These are phyloP conservation scores for Melanotaenia nigrans DNA, from an alignment of 2,797 vertebrate genomes.

Conservation along the genomic window DNA sequence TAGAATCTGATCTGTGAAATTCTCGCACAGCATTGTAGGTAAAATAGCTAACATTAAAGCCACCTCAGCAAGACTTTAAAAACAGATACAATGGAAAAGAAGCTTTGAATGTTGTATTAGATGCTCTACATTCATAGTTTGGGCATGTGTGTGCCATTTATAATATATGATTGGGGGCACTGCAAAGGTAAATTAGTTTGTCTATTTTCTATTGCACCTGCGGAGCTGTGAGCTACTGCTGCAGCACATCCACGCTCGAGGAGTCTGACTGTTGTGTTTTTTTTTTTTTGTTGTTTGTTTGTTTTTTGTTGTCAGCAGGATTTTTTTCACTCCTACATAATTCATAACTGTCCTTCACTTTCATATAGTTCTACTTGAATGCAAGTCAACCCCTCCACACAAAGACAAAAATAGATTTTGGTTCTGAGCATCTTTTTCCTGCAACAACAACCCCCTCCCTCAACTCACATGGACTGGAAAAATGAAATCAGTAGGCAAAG, in stretches of 20 bases:
- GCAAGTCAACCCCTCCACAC: constrained; percentile 68
- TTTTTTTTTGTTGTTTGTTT: too few relatives aligned
- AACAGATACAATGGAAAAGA: background rate
- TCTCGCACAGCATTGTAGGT: constrained; percentile 26
- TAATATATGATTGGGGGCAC: constrained; percentile 34
- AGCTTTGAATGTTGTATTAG: constrained; percentile 11
- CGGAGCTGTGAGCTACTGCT: constrained; percentile 61
- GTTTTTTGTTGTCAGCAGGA: constrained; percentile 72
- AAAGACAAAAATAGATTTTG: constrained; percentile 69
- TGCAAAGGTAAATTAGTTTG: constrained; percentile 56
- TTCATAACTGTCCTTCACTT: constrained; percentile 83
- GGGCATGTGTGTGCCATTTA: constrained; percentile 33
- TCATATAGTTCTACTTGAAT: constrained; percentile 80
- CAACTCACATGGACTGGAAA: constrained; percentile 40
- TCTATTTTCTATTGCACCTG: constrained; percentile 57
- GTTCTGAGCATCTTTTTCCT: constrained; percentile 55
- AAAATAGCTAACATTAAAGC: constrained; percentile 50
- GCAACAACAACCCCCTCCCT: constrained; percentile 31
- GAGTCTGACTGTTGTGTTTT: constrained; percentile 38
- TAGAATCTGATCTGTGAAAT: constrained; percentile 40
- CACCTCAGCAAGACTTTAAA: constrained; percentile 14
- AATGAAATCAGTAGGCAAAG: constrained; percentile 40
- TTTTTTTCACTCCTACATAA: constrained; percentile 77
- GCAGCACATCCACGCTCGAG: constrained; percentile 65
- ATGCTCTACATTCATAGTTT: constrained; percentile 11